Evolutionary conservation across 2,888 invertebrate species (phyloP).

Genomic region (Chouioia cunea): DNA sequence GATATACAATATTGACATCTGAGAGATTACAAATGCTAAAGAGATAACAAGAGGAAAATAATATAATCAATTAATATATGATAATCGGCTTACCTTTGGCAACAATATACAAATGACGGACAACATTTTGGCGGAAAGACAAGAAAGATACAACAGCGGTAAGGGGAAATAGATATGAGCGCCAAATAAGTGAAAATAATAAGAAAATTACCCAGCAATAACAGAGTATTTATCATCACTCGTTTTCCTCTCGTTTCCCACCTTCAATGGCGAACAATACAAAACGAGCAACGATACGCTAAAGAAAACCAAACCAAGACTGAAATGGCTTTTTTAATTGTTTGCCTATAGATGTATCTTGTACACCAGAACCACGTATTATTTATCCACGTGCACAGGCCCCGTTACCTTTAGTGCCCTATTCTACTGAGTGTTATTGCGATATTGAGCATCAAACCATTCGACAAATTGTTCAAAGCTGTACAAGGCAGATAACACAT

Average conservation of each 20-base stretch:
- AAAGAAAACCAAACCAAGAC: conserved; percentile 48
- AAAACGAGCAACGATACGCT: conserved; percentile 30
- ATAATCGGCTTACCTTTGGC: conserved; percentile 55
- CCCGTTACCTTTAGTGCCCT: conserved; percentile 46
- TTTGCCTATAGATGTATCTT: not conserved
- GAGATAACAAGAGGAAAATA: conserved; percentile 37
- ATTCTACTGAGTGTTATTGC: conserved; percentile 7
- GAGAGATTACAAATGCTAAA: conserved; percentile 27
- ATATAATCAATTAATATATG: conserved; percentile 39
- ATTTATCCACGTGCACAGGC: conserved; percentile 48
- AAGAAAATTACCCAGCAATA: not conserved
- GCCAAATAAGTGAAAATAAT: conserved; percentile 13
- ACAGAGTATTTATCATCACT: conserved; percentile 22
- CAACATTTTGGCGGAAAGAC: conserved; percentile 22
- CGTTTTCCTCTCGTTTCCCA: not conserved
- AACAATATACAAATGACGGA: conserved; percentile 48
- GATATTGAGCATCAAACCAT: conserved; percentile 11
- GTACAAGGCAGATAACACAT: not conserved
- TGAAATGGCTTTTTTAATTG: conserved; percentile 28
- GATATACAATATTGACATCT: not conserved
- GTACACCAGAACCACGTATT: conserved; percentile 37
- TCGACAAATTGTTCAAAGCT: conserved; percentile 23
- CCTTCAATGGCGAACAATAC: not conserved
- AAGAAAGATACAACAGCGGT: conserved; percentile 14
- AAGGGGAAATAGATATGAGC: conserved; percentile 14